Base-by-base conservation (phyloP, 2,888 invertebrate genomes). In the Galeopsomyia nigrocyanea region DNA sequence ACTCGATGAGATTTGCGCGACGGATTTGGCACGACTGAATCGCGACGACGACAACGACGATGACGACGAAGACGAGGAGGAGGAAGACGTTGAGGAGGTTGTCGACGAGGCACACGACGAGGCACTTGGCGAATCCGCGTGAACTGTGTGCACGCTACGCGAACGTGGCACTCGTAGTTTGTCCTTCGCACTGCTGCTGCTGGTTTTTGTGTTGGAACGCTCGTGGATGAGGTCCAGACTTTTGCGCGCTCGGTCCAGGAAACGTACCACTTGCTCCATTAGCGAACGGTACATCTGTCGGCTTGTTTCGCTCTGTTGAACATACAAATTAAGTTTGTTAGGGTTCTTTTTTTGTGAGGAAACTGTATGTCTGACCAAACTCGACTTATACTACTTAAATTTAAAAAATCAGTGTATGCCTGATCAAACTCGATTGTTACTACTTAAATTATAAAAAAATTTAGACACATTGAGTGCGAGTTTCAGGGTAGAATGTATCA, bases 221-320 rank as follows among this genome's bases (percentile, higher is more conserved):
- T 84, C 86, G 72, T 88, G 87, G 71, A 89, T 80, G 57, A 87
- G 80, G 78, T 90, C 90, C 77, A 93, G 88, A 78, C 91, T 92
- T 77, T 90, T 90, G 80, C 91, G 91, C 5, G 92, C 90, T 84
- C 91, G 89, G 81, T 91, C 92, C 80, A 93, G 85, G 83, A 92
- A 93, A 74, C 89, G 89, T 56, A 92, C 90, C 77, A 93, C 91
- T 86, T 93, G 92, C 82, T 90, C 90, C 87, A 93, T 90, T 80
- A 93, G 88, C 46, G 92, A 91, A 83, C 91, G 90, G 84, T 92
- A 92, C 92, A 93, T 93, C 84, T 91, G 91, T 76, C 92, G 88
- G 84, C 91, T 92, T 66, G 91, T 89, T 84, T 92, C 92, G 75
- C 91, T 90, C 92, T 92, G 88, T 79, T 89, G 39, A 10, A 39